Evolutionary conservation across 2,888 invertebrate species (phyloP), one percentile per base, ranked within the genome.

Genomic region (Drosophila paucipuncta): DNA sequence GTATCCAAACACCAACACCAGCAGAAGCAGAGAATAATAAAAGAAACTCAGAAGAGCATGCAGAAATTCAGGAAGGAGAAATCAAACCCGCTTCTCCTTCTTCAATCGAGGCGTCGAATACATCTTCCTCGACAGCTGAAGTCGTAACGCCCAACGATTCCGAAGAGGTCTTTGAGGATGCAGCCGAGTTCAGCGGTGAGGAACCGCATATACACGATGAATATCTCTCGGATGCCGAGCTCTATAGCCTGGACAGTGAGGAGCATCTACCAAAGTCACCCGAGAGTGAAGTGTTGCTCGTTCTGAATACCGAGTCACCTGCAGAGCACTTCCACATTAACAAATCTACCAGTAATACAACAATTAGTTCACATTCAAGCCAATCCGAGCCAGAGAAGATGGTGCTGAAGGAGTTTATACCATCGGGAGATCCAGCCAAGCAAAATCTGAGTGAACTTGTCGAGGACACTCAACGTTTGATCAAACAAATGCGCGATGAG

Each of bases 401-500:
- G 4, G 80, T 83, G 1, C 66, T 89, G 2, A 84, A 86, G n/a
- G 92, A 93, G 47, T 92, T 93, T 47, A 59, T 91, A 37, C 88
- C 90, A 25, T 92, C 93, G 1, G 90, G 92, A 6, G 92, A 93
- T 82, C 90, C 92, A 0, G 71, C 91, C 1, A 92, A 92, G 57
- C 94, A 93, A 68, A 94, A 94, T 85, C 85, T 94, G 9, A 93
- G 92, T 3, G 95, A 95, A 74, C 94, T 95, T 59, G 95, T 95
- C 11, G 94, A 94, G 83, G 94, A 95, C 68, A 95, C 95, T 0
- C 95, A 95, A 90, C 94, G 94, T 68, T 88, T 95, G 50, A 95
- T 95, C 73, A 95, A 95, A 78, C 95, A 95, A 92, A 95, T 95
- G 95, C 95, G 94, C 89, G 95, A 95, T 82, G 95, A 95, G 94